Evolutionary conservation across 2,888 invertebrate genomes (phyloP), one percentile per base, ranked within the genome.

Genomic region (Chalcis sispes): DNA sequence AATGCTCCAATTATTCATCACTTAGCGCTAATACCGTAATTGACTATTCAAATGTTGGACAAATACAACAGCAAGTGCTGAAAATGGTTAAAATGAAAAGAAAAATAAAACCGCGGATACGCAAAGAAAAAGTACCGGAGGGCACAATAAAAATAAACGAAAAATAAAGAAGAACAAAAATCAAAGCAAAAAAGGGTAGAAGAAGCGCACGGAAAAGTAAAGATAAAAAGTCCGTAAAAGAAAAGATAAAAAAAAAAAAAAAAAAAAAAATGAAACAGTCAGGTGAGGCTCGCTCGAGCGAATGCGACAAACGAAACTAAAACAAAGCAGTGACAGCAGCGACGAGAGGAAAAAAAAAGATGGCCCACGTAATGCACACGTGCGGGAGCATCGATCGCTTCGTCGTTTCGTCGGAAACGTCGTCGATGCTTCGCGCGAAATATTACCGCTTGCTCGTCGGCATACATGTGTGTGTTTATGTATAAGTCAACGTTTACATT

Each of bases 291-390:
- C 62, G 50, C 56, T 70, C 46, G 58, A 64, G 58, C 29, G 70
- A 56, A 40, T 40, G 62, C 64, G 62, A 70, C 75, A 70, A 70
- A 75, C 58, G 70, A 65, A 70, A 70, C 56, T 56, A 59, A 75
- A 65, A 75, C 54, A 75, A 67, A 65, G 58, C 29, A 29, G n/a
- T n/a, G n/a, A n/a, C n/a, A n/a, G n/a, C n/a, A n/a, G n/a, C n/a
- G n/a, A n/a, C n/a, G n/a, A n/a, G n/a, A n/a, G n/a, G n/a, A n/a
- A n/a, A n/a, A n/a, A n/a, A n/a, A n/a, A n/a, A n/a, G n/a, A n/a
- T n/a, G n/a, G n/a, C n/a, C n/a, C n/a, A n/a, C n/a, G n/a, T n/a
- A n/a, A n/a, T n/a, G n/a, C n/a, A n/a, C n/a, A n/a, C n/a, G 36
- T 7, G 36, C 4, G 42, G 15, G 15, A 42, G 42, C 42, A 42